phyloP scores from a whole-genome alignment of 2,113 vertebrate species.

The Chionis minor region DNA sequence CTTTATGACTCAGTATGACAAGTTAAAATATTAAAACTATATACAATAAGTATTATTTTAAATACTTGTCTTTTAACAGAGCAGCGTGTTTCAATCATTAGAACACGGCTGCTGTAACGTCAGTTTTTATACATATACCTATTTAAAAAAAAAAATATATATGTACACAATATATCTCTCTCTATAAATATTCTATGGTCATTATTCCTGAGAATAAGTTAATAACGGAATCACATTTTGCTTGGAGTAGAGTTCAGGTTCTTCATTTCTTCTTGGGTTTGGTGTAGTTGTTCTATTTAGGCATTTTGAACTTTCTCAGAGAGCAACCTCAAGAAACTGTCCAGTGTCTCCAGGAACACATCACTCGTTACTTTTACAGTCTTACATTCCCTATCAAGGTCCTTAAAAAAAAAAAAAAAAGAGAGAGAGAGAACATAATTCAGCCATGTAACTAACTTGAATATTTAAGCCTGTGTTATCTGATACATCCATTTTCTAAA shows the following conservation, averaged over 20 bases:
- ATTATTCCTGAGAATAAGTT: conserved; percentile 42
- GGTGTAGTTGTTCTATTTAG: background rate
- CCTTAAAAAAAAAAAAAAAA: background rate
- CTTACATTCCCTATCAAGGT: background rate
- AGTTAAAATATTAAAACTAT: background rate
- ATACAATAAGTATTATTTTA: background rate
- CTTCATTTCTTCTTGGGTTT: background rate
- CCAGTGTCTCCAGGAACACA: background rate
- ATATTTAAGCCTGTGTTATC: too few species aligned
- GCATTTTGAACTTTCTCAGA: background rate
- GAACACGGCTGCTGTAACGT: background rate
- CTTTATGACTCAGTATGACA: background rate
- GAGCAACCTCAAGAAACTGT: background rate
- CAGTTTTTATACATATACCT: background rate
- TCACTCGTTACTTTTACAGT: background rate
- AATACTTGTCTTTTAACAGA: background rate
- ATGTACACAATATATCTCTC: background rate
- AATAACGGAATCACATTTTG: background rate
- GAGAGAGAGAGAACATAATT: background rate
- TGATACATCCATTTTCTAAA: background rate
- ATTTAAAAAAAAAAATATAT: background rate
- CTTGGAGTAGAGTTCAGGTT: background rate
- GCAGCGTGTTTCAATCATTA: background rate
- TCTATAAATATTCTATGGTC: background rate
- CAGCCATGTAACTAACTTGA: background rate